phyloP scores from a whole-genome alignment of 2,797 vertebrate species.

The Muscicapa comitata region DNA sequence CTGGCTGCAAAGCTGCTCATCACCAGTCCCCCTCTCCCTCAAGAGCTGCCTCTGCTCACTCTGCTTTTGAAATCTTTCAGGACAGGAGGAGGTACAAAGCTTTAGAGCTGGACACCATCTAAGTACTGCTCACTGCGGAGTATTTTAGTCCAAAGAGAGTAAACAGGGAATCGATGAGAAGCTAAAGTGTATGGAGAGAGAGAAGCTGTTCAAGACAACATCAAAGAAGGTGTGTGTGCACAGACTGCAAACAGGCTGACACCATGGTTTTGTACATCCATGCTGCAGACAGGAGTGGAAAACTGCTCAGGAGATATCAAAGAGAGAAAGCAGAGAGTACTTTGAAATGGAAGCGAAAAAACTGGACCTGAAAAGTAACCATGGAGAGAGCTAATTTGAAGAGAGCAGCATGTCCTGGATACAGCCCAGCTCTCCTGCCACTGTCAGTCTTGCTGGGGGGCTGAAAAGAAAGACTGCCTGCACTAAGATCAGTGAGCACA shows the following conservation, averaged over 20 bases:
- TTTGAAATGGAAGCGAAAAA: constrained; percentile 9
- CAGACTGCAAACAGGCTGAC: constrained; percentile 16
- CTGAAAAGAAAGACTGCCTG: background rate
- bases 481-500: background rate
- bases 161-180: background rate
- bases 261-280: background rate
- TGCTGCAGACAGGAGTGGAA: background rate
- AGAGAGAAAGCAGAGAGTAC: background rate
- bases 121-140: background rate
- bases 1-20: background rate
- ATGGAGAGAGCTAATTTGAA: background rate
- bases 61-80: background rate
- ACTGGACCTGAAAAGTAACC: background rate
- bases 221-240: background rate
- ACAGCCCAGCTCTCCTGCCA: background rate
- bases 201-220: background rate
- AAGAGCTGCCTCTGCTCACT: background rate
- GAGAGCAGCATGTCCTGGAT: background rate
- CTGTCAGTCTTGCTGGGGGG: background rate
- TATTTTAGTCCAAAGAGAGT: background rate
- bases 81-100: background rate
- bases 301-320: background rate
- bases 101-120: background rate
- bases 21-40: background rate
- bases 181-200: background rate